phyloP scores from a whole-genome alignment of 2,113 vertebrate genomes.

The Notiomystis cincta region DNA sequence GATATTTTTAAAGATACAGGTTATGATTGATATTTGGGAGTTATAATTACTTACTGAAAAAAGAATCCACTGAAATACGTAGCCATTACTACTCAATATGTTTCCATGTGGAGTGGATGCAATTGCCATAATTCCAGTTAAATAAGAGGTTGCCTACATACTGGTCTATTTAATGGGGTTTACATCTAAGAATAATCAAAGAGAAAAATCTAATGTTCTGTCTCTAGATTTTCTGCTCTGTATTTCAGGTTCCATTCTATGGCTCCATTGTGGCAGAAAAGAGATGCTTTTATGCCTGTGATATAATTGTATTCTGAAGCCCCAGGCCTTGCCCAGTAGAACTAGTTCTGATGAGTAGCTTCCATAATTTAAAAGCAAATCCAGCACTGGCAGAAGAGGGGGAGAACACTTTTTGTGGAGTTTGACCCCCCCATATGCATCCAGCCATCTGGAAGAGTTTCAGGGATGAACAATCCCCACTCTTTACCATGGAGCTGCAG shows the following conservation, averaged over 20 bases:
- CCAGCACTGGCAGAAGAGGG: background rate
- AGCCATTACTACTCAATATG: background rate
- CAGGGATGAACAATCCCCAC: background rate
- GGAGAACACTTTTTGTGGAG: background rate
- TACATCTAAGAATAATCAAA: background rate
- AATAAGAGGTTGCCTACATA: background rate
- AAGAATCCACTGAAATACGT: background rate
- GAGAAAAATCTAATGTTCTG: background rate
- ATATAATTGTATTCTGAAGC: background rate
- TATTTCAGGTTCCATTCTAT: background rate
- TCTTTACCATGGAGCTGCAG: background rate
- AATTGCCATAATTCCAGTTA: background rate
- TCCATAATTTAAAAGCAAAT: slow-evolving; percentile 5
- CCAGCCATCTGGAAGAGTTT: background rate
- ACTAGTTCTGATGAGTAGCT: background rate
- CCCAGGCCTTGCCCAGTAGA: background rate
- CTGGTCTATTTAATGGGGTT: background rate
- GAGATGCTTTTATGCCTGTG: background rate
- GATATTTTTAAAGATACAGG: background rate
- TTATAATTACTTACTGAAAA: background rate
- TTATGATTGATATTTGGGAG: background rate
- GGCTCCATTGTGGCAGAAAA: background rate
- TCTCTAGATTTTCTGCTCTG: background rate
- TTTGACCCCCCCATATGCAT: background rate
- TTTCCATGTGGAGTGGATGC: background rate